Conservation (phyloP, 2,113 vertebrate species). For the Bagarius yarrelli region DNA sequence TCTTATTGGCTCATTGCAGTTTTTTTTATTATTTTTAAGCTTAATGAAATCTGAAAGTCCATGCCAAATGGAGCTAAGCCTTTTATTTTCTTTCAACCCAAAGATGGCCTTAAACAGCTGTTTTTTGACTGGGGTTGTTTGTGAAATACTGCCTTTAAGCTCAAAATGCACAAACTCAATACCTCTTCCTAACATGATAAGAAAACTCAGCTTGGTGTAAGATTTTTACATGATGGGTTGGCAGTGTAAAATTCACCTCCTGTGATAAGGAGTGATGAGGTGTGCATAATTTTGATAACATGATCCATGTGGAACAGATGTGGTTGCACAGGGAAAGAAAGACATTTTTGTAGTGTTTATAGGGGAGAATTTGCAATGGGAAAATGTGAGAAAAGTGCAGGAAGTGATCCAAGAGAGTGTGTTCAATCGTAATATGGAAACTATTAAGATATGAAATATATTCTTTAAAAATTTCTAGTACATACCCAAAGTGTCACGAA, state of each 20-base stretch:
- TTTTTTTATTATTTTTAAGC: background rate
- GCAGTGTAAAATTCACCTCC: background rate
- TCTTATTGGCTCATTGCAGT: constrained; percentile 6
- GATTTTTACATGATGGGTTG: background rate
- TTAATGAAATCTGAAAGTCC: background rate
- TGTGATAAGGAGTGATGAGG: background rate
- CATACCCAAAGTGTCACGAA: constrained; percentile 1
- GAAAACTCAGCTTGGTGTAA: constrained; percentile 2
- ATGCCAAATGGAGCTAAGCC: constrained; percentile 19
- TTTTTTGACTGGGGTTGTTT: background rate
- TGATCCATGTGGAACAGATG: constrained; percentile 27
- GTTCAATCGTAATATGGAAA: constrained; percentile 28
- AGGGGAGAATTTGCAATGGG: constrained; percentile 9
- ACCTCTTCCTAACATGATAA: background rate
- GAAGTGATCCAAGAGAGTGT: background rate
- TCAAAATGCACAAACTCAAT: background rate
- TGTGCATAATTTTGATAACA: constrained; percentile 2
- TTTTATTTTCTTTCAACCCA: constrained; percentile 8
- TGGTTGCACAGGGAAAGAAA: background rate
- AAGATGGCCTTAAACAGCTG: constrained; percentile 21
- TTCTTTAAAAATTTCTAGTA: background rate
- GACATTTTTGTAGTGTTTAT: constrained; percentile 4
- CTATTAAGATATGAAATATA: constrained; percentile 5
- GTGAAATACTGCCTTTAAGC: constrained; percentile 4
- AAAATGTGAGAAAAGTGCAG: constrained; percentile 13